Evolutionary conservation across 2,113 vertebrate species (phyloP).

Genomic region (Sinosuthora webbiana): DNA sequence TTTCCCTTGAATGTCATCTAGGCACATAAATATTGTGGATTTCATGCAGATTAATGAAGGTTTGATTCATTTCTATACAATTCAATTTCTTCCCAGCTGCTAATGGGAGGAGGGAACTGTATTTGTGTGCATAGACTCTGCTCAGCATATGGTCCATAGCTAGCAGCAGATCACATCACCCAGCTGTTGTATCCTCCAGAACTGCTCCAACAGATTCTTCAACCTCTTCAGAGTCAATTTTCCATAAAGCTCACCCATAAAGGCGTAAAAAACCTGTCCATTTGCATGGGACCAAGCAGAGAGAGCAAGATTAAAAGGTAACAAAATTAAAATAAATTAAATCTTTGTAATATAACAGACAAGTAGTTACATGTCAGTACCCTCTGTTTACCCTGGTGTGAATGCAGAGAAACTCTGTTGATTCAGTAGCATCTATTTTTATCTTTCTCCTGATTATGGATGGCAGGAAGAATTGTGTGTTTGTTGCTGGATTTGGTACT

Average conservation of each 20-base stretch:
- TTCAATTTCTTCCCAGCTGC: slow-evolving; percentile 4
- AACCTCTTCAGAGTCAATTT: not conserved
- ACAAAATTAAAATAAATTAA: not conserved
- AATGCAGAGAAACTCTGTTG: not conserved
- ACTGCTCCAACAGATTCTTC: not conserved
- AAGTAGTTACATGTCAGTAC: not conserved
- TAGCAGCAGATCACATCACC: slow-evolving; percentile 16
- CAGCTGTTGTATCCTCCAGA: slow-evolving; percentile 31
- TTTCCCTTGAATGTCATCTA: not conserved
- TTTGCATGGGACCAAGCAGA: not conserved
- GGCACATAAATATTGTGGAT: not conserved
- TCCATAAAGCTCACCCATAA: not conserved
- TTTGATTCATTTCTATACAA: not conserved
- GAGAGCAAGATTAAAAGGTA: not conserved
- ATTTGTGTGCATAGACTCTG: not conserved
- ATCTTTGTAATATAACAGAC: not conserved
- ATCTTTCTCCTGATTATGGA: not conserved
- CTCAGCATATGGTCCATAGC: slow-evolving; percentile 6
- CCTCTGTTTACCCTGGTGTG: not conserved
- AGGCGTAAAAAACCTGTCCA: not conserved
- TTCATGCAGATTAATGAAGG: slow-evolving; percentile 9
- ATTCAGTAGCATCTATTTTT: not conserved
- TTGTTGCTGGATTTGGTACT: not conserved
- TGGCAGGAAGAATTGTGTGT: not conserved
- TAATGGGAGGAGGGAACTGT: not conserved